A percentile compares a stretch with the other conserved stretches of the same genome.
phyloP scores from a whole-genome alignment of 1,140 invertebrate genomes.

The Reticulitermes speratus region DNA sequence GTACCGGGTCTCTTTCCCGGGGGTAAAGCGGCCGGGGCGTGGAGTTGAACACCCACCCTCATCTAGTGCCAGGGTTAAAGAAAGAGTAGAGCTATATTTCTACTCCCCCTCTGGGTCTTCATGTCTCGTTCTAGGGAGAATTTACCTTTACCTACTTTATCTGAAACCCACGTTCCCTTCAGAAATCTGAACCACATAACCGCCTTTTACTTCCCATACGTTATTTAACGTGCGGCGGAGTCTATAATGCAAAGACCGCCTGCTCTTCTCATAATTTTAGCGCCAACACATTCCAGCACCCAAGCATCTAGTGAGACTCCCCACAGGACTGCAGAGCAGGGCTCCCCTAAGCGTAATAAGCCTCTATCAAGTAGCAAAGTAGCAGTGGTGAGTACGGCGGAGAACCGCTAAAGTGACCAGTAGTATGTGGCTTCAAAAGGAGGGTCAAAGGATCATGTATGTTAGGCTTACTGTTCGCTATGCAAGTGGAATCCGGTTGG shows the following conservation, averaged over 20 bases:
- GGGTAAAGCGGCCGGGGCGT: too few species aligned
- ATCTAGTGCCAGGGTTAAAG: too few species aligned
- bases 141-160: too few species aligned
- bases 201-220: conserved; percentile 2
- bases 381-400: not conserved
- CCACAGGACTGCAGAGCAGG: not conserved
- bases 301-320: not conserved
- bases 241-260: not conserved
- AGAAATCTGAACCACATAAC: conserved; percentile 5
- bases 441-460: not conserved
- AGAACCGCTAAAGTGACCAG: not conserved
- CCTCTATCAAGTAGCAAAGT: not conserved
- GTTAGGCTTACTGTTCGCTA: not conserved
- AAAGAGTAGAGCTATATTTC: too few species aligned
- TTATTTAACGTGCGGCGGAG: not conserved
- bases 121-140: too few species aligned
- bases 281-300: not conserved
- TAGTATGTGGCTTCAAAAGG: not conserved
- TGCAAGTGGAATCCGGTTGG: not conserved
- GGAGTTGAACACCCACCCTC: too few species aligned
- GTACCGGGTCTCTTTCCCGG: too few species aligned
- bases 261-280: not conserved
- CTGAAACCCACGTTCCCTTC: not conserved
- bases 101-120: too few species aligned
- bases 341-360: not conserved